Percentiles rank a stretch among this genome's conserved stretches.
Evolutionary conservation across 2,797 vertebrate genomes (phyloP).

Genomic region (Agapornis canus): DNA sequence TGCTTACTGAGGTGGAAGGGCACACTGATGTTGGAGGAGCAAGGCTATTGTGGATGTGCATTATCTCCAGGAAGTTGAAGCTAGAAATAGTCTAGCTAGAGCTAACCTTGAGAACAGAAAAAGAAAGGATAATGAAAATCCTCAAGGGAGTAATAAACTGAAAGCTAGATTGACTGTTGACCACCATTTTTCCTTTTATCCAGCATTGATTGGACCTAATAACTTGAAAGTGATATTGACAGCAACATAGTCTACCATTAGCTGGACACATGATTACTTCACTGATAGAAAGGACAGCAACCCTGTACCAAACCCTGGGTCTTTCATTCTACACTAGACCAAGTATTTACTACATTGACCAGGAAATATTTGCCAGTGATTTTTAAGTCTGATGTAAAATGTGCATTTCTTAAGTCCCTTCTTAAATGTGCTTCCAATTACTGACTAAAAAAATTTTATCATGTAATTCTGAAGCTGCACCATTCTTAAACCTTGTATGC

Average conservation of each 20-base stretch:
- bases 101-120: constrained; percentile 87
- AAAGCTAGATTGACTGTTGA: constrained; percentile 83
- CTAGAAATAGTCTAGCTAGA: constrained; percentile 83
- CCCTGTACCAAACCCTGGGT: neutral
- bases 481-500: neutral
- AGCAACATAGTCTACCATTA: constrained; percentile 72
- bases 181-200: constrained; percentile 77
- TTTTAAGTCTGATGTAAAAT: constrained; percentile 48
- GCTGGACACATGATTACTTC: constrained; percentile 58
- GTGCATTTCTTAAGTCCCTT: neutral
- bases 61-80: constrained; percentile 74
- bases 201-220: constrained; percentile 81
- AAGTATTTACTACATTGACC: constrained; percentile 17
- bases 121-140: constrained; percentile 90
- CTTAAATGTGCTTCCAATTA: neutral
- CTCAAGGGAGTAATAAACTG: constrained; percentile 86
- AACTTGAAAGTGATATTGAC: constrained; percentile 81
- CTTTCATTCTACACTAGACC: constrained; percentile 39
- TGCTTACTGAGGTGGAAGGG: constrained; percentile 73
- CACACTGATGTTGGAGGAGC: constrained; percentile 25
- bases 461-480: neutral
- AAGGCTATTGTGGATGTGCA: constrained; percentile 63
- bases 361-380: constrained; percentile 33
- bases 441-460: constrained; percentile 14
- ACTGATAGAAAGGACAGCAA: constrained; percentile 51